phyloP scores from a whole-genome alignment of 2,113 vertebrate species.

The Junco hyemalis region DNA sequence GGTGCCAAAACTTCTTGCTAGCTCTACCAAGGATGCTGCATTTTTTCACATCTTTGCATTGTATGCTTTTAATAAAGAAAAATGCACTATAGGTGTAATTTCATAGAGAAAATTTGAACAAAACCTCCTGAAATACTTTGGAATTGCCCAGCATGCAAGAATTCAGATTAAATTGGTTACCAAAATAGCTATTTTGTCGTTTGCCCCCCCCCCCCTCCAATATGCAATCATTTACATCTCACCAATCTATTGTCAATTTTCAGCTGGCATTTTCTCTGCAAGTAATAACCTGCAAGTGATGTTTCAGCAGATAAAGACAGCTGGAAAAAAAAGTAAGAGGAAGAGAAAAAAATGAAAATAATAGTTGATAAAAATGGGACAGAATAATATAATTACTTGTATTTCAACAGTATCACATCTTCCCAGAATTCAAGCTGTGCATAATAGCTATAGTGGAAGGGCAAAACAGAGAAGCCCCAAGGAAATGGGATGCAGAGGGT shows the following conservation, averaged over 20 bases:
- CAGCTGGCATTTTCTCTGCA: constrained; percentile 1
- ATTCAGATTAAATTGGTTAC: neutral
- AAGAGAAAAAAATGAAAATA: constrained; percentile 1
- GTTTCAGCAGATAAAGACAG: constrained; percentile 7
- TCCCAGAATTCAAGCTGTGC: constrained; percentile 43
- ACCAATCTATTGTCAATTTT: neutral
- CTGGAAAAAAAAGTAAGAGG: neutral
- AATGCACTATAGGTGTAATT: neutral
- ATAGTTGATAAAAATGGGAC: neutral
- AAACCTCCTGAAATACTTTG: neutral
- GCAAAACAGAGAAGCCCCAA: constrained; percentile 18
- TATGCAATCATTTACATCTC: constrained; percentile 16
- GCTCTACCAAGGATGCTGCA: neutral
- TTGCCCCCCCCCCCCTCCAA: neutral
- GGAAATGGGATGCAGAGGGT: constrained; percentile 10
- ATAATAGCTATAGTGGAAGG: constrained; percentile 18
- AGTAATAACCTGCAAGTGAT: constrained; percentile 16
- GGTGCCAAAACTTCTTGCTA: neutral
- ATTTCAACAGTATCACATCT: constrained; percentile 27
- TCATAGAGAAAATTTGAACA: neutral
- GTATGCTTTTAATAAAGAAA: neutral
- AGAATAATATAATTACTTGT: constrained; percentile 31
- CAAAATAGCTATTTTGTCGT: neutral
- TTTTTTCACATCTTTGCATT: neutral
- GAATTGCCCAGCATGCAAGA: neutral